Evolutionary conservation across 1,140 invertebrate species (phyloP).

Genomic region (Melanaphis sacchari): DNA sequence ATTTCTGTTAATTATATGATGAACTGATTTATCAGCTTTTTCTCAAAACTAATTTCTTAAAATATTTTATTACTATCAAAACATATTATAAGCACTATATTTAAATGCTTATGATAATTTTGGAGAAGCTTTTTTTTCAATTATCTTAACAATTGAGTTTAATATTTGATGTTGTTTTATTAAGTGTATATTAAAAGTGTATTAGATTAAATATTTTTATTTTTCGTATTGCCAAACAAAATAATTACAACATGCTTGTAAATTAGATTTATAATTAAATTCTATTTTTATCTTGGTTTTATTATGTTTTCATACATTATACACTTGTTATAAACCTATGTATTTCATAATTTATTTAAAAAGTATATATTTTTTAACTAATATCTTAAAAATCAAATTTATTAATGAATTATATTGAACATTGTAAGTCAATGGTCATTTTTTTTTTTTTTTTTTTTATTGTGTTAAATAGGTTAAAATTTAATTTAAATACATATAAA

Average conservation of each 20-base stretch:
- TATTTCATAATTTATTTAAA: conserved; percentile 18
- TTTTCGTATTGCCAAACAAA: background rate
- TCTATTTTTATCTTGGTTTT: conserved; percentile 7
- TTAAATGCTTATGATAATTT: background rate
- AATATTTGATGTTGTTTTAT: conserved; percentile 12
- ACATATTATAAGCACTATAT: background rate
- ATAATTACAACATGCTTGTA: background rate
- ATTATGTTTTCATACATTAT: background rate
- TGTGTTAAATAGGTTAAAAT: background rate
- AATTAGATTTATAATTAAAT: background rate
- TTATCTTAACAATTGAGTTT: background rate
- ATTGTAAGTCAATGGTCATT: background rate
- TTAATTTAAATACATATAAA: background rate
- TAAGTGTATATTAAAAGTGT: background rate
- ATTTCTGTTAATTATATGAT: conserved; percentile 22
- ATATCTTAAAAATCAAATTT: background rate
- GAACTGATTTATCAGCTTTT: background rate
- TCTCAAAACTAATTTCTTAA: background rate
- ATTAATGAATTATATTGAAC: background rate
- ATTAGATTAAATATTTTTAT: background rate
- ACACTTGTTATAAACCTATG: background rate
- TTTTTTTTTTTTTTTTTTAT: background rate
- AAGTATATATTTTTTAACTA: conserved; percentile 22
- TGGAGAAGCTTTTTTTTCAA: background rate
- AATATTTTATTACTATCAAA: background rate